phyloP scores from a whole-genome alignment of 2,113 vertebrate genomes.

The Corapipo altera region DNA sequence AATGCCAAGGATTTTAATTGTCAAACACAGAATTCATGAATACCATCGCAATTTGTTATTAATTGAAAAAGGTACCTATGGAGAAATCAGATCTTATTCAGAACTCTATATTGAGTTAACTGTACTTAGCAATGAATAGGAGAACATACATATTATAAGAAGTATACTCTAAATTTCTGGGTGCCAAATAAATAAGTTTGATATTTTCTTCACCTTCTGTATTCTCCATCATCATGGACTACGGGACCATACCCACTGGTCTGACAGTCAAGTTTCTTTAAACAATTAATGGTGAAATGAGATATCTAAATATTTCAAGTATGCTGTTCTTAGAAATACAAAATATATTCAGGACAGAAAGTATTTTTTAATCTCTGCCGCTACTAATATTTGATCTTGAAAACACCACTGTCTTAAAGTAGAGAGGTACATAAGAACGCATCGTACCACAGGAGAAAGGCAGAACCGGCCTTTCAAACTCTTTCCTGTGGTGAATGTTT shows the following conservation, averaged over 20 bases:
- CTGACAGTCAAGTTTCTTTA: not conserved
- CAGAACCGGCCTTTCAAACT: not conserved
- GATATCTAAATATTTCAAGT: not conserved
- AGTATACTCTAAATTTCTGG: not conserved
- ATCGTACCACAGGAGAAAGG: not conserved
- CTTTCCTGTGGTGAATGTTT: not conserved
- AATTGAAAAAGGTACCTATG: not conserved
- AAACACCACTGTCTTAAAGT: not conserved
- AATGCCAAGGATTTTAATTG: slow-evolving; percentile 16
- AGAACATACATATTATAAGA: not conserved
- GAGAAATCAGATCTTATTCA: not conserved
- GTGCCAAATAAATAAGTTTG: not conserved
- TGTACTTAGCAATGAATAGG: not conserved
- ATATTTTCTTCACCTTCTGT: not conserved
- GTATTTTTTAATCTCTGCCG: not conserved
- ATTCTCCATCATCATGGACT: not conserved
- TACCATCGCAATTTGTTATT: not conserved
- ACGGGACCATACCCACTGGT: not conserved
- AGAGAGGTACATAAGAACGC: not conserved
- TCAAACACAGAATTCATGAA: not conserved
- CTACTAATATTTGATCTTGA: not conserved
- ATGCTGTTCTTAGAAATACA: not conserved
- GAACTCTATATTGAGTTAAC: not conserved
- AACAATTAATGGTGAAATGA: not conserved
- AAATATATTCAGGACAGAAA: not conserved